Percentiles rank a stretch among this genome's conserved stretches.
phyloP scores from a whole-genome alignment of 2,888 invertebrate species.

The Daptonema setosum region DNA sequence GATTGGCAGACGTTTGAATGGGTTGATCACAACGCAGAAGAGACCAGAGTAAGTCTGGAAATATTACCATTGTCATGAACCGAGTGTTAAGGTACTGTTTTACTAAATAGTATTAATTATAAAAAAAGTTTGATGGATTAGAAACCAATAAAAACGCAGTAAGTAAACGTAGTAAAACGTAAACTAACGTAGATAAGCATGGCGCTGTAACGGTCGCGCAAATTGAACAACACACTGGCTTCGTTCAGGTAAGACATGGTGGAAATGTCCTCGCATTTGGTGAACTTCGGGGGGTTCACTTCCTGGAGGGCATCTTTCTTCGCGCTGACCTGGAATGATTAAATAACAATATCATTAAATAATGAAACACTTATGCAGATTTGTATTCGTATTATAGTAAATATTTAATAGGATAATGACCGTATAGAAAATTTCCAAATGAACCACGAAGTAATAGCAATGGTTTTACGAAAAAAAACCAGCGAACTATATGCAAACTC shows the following conservation, averaged over 20 bases:
- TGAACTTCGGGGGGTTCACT: slow-evolving; percentile 48
- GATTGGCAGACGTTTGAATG: slow-evolving; percentile 9
- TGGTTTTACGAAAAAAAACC: too few relatives aligned
- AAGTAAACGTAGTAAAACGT: neutral
- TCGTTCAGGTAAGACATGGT: slow-evolving; percentile 95
- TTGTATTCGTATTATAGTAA: too few relatives aligned
- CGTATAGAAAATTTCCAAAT: too few relatives aligned
- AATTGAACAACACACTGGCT: slow-evolving; percentile 87
- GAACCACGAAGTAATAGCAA: too few relatives aligned
- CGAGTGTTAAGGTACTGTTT: too few relatives aligned
- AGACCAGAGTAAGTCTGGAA: slow-evolving; percentile 32
- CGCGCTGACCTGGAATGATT: neutral
- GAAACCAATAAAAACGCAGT: too few relatives aligned
- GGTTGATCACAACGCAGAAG: slow-evolving; percentile 75
- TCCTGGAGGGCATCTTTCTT: neutral
- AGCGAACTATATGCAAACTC: too few relatives aligned
- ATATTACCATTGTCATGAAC: too few relatives aligned
- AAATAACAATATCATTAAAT: neutral
- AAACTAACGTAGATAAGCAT: slow-evolving; percentile 84
- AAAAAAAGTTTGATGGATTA: too few relatives aligned
- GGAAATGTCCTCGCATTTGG: slow-evolving; percentile 65
- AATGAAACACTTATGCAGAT: too few relatives aligned
- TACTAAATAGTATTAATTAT: too few relatives aligned
- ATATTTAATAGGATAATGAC: too few relatives aligned
- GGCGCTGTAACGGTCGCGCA: slow-evolving; percentile 91